These are phyloP conservation scores for Malthinus seriepunctatus DNA, from an alignment of 2,888 invertebrate species.

Conservation along the genomic window DNA sequence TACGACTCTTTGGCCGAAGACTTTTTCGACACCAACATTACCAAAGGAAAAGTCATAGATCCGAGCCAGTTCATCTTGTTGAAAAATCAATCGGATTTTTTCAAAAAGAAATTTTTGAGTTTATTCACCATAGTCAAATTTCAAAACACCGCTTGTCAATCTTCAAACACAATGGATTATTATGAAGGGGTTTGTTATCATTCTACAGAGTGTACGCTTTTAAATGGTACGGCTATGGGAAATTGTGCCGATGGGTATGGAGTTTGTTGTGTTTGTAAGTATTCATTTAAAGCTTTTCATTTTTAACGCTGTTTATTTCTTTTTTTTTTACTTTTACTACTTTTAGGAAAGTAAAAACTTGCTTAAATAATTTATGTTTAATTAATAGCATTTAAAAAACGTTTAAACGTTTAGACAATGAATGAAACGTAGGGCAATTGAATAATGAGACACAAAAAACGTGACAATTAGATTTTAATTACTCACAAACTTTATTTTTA, in stretches of 20 bases:
- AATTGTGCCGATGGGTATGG: constrained; percentile 74
- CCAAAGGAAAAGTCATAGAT: constrained; percentile 29
- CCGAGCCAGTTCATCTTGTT: constrained; percentile 14
- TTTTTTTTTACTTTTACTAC: background rate
- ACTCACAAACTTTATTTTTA: too few relatives aligned
- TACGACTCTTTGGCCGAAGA: background rate
- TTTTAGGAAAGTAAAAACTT: too few relatives aligned
- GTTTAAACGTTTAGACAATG: too few relatives aligned
- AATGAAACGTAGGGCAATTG: too few relatives aligned
- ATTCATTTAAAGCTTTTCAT: constrained; percentile 1
- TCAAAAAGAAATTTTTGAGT: constrained; percentile 61
- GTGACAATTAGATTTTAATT: too few relatives aligned
- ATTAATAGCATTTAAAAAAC: too few relatives aligned
- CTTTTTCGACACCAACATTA: background rate
- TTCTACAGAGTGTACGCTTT: constrained; percentile 65
- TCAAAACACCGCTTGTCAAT: constrained; percentile 65
- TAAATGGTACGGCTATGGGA: constrained; percentile 67
- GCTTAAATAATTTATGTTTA: too few relatives aligned
- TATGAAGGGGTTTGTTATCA: constrained; percentile 74
- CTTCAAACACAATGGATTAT: constrained; percentile 58
- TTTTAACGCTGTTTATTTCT: background rate
- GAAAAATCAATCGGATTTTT: constrained; percentile 47
- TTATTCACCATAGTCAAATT: constrained; percentile 74
- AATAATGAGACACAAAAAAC: too few relatives aligned
- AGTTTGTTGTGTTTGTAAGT: constrained; percentile 77